Evolutionary conservation across 2,888 invertebrate species (phyloP), one percentile per base, ranked within the genome.

Genomic region (Ophioninae sp.): DNA sequence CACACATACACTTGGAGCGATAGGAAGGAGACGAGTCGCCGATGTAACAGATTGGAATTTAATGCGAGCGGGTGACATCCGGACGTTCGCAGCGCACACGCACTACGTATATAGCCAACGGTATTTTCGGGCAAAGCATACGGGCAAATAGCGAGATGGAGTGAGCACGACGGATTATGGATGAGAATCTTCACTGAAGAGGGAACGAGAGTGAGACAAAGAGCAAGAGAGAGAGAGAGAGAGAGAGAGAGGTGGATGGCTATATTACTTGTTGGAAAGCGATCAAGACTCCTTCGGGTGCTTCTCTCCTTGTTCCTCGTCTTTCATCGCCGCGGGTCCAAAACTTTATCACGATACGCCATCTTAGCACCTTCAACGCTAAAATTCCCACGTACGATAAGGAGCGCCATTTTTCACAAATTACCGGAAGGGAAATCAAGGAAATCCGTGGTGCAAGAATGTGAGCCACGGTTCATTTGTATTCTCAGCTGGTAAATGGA

Each of bases 41-140:
- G 90, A 89, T 89, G 90, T 91, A 90, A 91, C 92, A 91, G 91
- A 92, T 92, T 92, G 90, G 91, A 92, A 91, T 92, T 92, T 92
- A 91, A 92, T 92, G 89, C 90, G 90, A 85, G 86, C 79, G 76
- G 87, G 87, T 88, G 90, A 90, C 89, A 86, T 84, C 82, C 81
- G 84, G 68, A 76, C 68, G 73, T 73, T 79, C 69, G 75, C 10
- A 68, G 20, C 61, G 68, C 23, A 77, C 41, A 72, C 71, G 22
- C 56, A 44, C 20, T 51, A 63, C 63, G 17, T 44, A 65, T 68
- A 39, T 51, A 71, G 71, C 39, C 61, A 51, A 74, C 39, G 22
- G 64, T 39, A 71, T 81, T 81, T 83, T 78, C 51, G 78, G 78
- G 67, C 39, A 56, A 76, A 82, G 22, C 77, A 65, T 20, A 77